Conservation (phyloP, 2,113 vertebrate genomes). For the Tapirus terrestris region DNA sequence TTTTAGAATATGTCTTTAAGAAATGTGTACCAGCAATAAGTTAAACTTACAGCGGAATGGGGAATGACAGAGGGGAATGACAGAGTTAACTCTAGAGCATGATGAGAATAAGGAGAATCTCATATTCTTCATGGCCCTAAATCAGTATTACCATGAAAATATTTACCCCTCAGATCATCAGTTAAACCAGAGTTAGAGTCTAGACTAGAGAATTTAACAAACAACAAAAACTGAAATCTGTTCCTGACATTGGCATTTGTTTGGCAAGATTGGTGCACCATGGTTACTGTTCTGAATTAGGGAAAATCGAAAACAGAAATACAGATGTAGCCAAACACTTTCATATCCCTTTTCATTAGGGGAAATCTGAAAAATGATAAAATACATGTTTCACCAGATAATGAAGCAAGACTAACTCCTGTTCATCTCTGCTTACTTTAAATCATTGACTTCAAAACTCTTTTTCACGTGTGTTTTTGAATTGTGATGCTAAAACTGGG, state of each 20-base stretch:
- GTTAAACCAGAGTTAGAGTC: constrained; percentile 22
- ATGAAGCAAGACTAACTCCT: constrained; percentile 15
- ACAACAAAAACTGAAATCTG: constrained; percentile 23
- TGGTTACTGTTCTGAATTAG: constrained; percentile 61
- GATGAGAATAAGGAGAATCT: neutral
- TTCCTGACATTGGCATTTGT: constrained; percentile 55
- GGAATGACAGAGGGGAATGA: neutral
- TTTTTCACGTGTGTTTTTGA: constrained; percentile 23
- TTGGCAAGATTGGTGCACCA: constrained; percentile 51
- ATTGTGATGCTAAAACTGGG: constrained; percentile 42
- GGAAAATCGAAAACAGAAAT: constrained; percentile 73
- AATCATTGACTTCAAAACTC: neutral
- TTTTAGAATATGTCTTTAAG: neutral
- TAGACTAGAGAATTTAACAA: neutral
- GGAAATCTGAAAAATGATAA: constrained; percentile 24
- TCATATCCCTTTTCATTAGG: constrained; percentile 50
- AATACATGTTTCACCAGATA: constrained; percentile 29
- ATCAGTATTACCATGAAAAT: constrained; percentile 44
- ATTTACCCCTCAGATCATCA: constrained; percentile 17
- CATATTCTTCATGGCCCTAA: neutral
- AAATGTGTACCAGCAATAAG: neutral
- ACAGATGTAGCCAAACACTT: constrained; percentile 43
- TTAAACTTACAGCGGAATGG: neutral
- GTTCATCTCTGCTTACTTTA: constrained; percentile 30
- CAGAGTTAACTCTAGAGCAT: neutral